Evolutionary conservation across 2,888 invertebrate species (phyloP).

Genomic region (Eurois occulta): DNA sequence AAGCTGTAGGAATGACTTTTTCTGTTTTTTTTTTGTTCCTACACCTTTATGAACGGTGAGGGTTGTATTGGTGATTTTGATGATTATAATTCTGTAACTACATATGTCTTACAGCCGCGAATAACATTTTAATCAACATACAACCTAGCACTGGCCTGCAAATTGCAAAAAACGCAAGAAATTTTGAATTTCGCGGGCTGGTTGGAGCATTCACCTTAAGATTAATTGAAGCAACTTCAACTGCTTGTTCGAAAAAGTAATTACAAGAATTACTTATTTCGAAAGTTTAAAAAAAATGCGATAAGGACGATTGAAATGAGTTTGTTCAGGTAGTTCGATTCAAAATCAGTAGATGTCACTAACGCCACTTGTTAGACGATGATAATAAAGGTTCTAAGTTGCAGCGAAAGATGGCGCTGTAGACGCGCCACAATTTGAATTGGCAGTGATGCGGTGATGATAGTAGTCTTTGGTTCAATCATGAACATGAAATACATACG

Average conservation of each 20-base stretch:
- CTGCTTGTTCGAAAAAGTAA: neutral
- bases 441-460: neutral
- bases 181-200: no score
- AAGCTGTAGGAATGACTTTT: no score
- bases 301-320: neutral
- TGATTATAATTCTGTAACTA: no score
- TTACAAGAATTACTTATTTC: neutral
- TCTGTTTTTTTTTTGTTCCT: no score
- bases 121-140: no score
- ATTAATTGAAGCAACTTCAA: neutral
- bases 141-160: no score
- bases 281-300: neutral
- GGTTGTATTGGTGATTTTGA: no score
- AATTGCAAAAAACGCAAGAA: no score
- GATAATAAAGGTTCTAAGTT: neutral
- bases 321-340: neutral
- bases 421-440: neutral
- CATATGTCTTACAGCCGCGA: no score
- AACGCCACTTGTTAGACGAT: neutral
- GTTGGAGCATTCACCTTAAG: no score
- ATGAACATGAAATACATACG: neutral
- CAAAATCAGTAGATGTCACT: neutral
- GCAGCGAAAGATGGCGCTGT: neutral
- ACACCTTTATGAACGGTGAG: no score
- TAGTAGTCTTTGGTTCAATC: no score